A percentile compares a stretch with the other conserved stretches of the same genome.
Evolutionary conservation across 2,113 vertebrate species (phyloP).

Genomic region (Coptodon rendalli): DNA sequence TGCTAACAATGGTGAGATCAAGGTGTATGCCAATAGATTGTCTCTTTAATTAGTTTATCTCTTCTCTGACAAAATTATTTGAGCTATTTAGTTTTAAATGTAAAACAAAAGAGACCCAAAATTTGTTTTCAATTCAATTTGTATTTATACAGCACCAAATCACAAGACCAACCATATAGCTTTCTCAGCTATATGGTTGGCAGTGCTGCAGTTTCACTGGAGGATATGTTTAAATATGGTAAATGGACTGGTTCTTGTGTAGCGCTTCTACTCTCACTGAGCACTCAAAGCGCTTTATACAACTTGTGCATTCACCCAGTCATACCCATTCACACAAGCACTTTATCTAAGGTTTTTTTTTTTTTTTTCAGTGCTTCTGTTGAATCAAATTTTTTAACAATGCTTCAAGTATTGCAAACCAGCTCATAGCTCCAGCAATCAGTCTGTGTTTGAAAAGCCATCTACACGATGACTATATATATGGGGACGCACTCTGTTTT

Average conservation of each 20-base stretch:
- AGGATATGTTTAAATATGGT: not conserved
- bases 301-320: not conserved
- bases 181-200: not conserved
- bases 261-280: not conserved
- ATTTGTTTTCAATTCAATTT: not conserved
- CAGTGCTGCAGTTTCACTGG: not conserved
- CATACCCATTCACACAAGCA: not conserved
- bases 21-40: not conserved
- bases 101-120: not conserved
- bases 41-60: not conserved
- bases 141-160: not conserved
- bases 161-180: not conserved
- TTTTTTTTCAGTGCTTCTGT: not conserved
- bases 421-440: not conserved
- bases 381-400: not conserved
- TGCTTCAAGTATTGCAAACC: not conserved
- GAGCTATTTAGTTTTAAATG: not conserved
- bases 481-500: not conserved
- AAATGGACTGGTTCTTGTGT: not conserved
- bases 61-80: not conserved
- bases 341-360: not conserved
- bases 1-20: not conserved
- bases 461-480: not conserved
- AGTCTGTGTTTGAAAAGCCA: not conserved
- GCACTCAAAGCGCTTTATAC: not conserved